These are phyloP conservation scores for Phoenicopterus ruber DNA, from an alignment of 2,113 vertebrate species.

Conservation along the genomic window DNA sequence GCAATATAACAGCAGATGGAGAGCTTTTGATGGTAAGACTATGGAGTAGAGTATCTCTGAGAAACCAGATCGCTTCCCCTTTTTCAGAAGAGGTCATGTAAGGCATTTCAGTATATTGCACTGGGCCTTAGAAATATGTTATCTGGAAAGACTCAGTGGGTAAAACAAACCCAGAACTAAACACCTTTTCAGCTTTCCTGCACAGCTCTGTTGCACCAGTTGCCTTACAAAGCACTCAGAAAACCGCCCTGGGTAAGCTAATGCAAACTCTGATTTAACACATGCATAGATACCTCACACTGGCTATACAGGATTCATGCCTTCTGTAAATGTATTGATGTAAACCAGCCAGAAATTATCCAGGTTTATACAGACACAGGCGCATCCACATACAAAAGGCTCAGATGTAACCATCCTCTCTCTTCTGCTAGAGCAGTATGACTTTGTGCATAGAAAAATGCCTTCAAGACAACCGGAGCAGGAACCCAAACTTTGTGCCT, in stretches of 20 bases:
- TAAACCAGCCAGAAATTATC: not conserved
- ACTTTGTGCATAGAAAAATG: not conserved
- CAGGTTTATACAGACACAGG: not conserved
- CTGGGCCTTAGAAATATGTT: not conserved
- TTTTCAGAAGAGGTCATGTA: not conserved
- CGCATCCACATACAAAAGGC: not conserved
- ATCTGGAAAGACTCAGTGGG: not conserved
- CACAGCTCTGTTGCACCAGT: not conserved
- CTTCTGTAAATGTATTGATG: not conserved
- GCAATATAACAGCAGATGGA: not conserved
- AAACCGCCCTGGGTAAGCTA: not conserved
- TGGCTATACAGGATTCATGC: not conserved
- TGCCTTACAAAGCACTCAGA: not conserved
- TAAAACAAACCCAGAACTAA: not conserved
- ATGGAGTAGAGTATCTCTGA: not conserved
- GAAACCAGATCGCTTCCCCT: not conserved
- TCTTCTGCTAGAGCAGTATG: not conserved
- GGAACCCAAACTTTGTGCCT: not conserved
- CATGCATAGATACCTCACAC: rapidly evolving
- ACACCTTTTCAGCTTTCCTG: not conserved
- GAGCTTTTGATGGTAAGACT: not conserved
- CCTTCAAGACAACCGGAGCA: not conserved
- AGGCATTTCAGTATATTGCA: not conserved
- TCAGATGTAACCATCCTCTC: not conserved
- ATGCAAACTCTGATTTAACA: not conserved